Base-by-base conservation (phyloP, 1,140 invertebrate genomes). In the Papilio glaucus region DNA sequence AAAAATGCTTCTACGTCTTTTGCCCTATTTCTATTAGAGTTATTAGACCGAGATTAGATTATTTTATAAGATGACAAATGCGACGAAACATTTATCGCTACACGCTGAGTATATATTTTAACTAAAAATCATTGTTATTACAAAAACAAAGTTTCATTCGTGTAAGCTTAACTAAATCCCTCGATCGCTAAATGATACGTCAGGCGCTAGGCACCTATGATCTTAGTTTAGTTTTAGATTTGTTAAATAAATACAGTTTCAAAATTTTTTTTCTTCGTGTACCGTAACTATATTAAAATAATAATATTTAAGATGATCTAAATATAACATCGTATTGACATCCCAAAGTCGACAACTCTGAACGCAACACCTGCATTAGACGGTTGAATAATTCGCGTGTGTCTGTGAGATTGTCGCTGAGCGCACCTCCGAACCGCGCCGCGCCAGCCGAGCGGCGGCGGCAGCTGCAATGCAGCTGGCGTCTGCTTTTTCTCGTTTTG, bases 391-490 rank as follows among this genome's bases (percentile, higher is more conserved):
- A 83, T 80, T 83, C 79, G 80, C 74, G 75, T 78, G 79, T 71
- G 62, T 72, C 80, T 77, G 78, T 77, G 77, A 79, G 77, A 77
- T 78, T 75, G 80, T 68, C 72, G 73, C 21, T n/a, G 42, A 69
- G 76, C 77, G 72, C 15, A 65, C 61, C 57, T 79, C 77, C 72
- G 75, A 67, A 70, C 67, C 26, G 37, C 18, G 26, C 65, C 39
- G 65, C 26, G 65, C 29, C 42, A 39, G 37, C 63, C 37, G 63
- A 67, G 63, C 57, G 57, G 57, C 57, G 57, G 53, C 77, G 76
- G 85, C 85, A 88, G 86, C 85, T 88, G 88, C 85, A 83, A 68
- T 83, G 85, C 88, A 90, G 88, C 88, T 90, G 86, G 76, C 86
- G 73, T 77, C 61, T 78, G 78, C 83, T 88, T 84, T 86, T 90